Evolutionary conservation across 92 coral and sea anemone species (phyloP), one percentile per base, ranked within the genome.

Genomic region (Porites evermanni): DNA sequence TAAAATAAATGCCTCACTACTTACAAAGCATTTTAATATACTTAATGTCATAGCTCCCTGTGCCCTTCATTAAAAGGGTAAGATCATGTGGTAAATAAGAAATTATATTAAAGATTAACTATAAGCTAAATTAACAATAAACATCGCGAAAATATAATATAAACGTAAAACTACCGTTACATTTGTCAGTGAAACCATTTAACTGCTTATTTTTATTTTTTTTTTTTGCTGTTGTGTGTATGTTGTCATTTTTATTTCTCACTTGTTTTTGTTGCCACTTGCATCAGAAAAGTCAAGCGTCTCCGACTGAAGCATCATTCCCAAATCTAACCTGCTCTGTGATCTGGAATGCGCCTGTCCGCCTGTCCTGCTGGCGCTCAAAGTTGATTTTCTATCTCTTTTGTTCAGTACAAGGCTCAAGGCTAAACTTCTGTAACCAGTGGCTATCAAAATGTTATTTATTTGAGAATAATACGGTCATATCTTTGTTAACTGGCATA

Each of bases 281-380:
- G 44, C 79, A 73, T 65, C 73, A 72, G 87, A 44, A 72, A 83
- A 64, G 51, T 72, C 53, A 63, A 72, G 2, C 74, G 80, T 64
- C 80, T 64, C 64, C 64, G 44, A 20, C 68, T 26, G 38, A 23
- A 13, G 69, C 64, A 74, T 71, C 21, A 76, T 13, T 83, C n/a
- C 64, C 50, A 80, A 83, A 11, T 64, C 72, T 64, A 72, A 13
- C 65, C 47, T 38, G 47, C 6, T 3, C 47, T 38, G 47, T 53
- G 66, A 13, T 14, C 24, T 67, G 67, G 53, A 54, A 44, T 21
- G 67, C 14, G 21, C 20, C 79, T 58, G 78, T 16, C 60, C 47
- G 47, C 47, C 3, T 82, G 44, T 32, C 59, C 69, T 61, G 69
- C 61, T 29, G 47, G 47, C 47, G 47, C 47, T 38, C 6, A 38